phyloP scores from a whole-genome alignment of 2,113 vertebrate genomes.

The Rallus limicola region DNA sequence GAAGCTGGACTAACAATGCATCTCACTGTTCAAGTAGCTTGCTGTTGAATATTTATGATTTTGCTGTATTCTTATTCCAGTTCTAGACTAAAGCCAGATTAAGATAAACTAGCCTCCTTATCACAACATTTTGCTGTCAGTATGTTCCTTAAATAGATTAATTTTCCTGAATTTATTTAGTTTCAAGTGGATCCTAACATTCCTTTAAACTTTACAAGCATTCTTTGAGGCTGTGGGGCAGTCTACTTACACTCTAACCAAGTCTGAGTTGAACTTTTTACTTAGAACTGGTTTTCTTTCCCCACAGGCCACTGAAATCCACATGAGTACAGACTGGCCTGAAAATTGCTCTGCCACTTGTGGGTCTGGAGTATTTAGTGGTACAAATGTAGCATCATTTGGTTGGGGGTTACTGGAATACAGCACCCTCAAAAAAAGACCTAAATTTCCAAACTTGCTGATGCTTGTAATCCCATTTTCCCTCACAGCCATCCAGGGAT shows the following conservation, averaged over 20 bases:
- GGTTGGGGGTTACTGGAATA: constrained; percentile 15
- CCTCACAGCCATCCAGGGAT: not conserved
- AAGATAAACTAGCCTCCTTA: not conserved
- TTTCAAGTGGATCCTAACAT: not conserved
- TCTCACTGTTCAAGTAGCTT: not conserved
- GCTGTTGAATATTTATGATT: not conserved
- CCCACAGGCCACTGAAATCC: not conserved
- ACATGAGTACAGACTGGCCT: not conserved
- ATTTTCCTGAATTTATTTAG: not conserved
- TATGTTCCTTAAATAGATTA: not conserved
- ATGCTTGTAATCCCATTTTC: not conserved
- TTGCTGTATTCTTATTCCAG: not conserved
- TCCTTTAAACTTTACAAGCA: not conserved
- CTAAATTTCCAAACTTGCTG: not conserved
- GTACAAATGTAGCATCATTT: not conserved
- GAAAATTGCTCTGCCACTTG: constrained; percentile 7
- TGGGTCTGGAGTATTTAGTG: constrained; percentile 17
- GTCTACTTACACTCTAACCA: not conserved
- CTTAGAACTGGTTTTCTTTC: not conserved
- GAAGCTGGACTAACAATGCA: not conserved
- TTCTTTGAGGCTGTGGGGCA: not conserved
- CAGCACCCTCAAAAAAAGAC: not conserved
- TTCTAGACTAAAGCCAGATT: not conserved
- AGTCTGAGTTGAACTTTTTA: not conserved
- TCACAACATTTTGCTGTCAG: not conserved